Evolutionary conservation across 1,140 invertebrate genomes (phyloP).

Genomic region (Lasaia peninsularis): DNA sequence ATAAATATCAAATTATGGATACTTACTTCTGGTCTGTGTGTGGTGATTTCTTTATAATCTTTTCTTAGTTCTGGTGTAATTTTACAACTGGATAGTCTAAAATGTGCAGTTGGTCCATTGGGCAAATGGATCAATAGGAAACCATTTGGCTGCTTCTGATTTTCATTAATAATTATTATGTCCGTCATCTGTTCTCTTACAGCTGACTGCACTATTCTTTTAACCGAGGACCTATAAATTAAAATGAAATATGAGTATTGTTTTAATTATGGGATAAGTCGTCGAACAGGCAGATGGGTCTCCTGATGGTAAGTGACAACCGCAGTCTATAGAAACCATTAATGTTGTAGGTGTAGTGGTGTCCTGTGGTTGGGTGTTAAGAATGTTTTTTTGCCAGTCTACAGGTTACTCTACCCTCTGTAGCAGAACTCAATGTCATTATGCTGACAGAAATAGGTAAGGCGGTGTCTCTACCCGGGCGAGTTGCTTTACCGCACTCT

Average conservation of each 20-base stretch:
- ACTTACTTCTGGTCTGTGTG: slow-evolving; percentile 89
- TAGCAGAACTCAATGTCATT: not conserved
- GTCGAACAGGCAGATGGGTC: too few species aligned
- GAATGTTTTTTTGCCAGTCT: not conserved
- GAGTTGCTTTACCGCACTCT: too few species aligned
- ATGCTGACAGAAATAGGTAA: slow-evolving; percentile 3
- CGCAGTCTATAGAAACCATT: too few species aligned
- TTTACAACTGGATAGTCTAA: slow-evolving; percentile 88
- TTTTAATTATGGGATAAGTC: too few species aligned
- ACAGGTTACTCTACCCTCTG: not conserved
- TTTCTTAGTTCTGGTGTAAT: slow-evolving; percentile 88
- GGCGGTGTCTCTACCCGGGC: too few species aligned
- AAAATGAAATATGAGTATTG: slow-evolving; percentile 5
- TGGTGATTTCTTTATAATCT: slow-evolving; percentile 87
- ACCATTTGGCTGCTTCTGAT: slow-evolving; percentile 94
- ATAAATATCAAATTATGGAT: too few species aligned
- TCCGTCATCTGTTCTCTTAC: slow-evolving; percentile 90
- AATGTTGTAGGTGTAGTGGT: too few species aligned
- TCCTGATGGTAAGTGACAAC: too few species aligned
- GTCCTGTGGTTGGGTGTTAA: too few species aligned
- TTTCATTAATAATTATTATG: slow-evolving; percentile 95
- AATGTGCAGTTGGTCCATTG: slow-evolving; percentile 96
- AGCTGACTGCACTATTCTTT: slow-evolving; percentile 93
- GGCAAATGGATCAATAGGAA: slow-evolving; percentile 95
- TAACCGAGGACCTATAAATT: slow-evolving; percentile 87